These are phyloP conservation scores for Chloromyia formosa DNA, from an alignment of 2,888 invertebrate species.

Conservation along the genomic window DNA sequence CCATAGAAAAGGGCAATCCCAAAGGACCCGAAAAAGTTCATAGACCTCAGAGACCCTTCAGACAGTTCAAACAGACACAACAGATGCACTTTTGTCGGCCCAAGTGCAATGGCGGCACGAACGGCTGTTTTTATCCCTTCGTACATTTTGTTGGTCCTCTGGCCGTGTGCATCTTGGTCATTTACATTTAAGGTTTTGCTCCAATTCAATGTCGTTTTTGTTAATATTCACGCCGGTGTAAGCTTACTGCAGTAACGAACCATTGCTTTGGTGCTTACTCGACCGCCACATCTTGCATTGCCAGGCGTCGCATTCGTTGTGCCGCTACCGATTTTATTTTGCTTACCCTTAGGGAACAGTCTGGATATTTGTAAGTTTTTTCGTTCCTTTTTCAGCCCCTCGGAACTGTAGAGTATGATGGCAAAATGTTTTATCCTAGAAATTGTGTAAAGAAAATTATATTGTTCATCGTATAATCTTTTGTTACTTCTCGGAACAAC, in stretches of 20 bases:
- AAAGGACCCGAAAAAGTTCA: conserved; percentile 47
- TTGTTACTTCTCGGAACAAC: no score
- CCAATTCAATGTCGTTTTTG: not conserved
- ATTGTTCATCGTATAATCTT: no score
- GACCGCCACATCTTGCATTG: not conserved
- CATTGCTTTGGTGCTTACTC: not conserved
- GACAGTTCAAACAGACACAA: conserved; percentile 46
- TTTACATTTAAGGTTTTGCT: conserved; percentile 5
- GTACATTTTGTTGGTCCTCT: conserved; percentile 9
- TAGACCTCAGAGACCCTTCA: conserved; percentile 45
- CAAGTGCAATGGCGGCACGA: not conserved
- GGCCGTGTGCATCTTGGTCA: conserved; percentile 15
- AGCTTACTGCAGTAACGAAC: not conserved
- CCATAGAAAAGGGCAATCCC: conserved; percentile 37
- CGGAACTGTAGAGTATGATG: no score
- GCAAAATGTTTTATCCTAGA: no score
- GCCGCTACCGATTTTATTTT: conserved; percentile 44
- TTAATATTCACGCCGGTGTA: not conserved
- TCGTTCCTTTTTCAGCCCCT: no score
- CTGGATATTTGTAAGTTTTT: no score
- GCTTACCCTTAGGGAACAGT: conserved; percentile 38
- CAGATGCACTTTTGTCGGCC: conserved; percentile 42
- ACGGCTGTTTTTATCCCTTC: not conserved
- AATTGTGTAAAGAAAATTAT: no score
- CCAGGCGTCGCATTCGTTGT: not conserved